Evolutionary conservation across 2,888 invertebrate species (phyloP).

Genomic region (Clitarchus hookeri): DNA sequence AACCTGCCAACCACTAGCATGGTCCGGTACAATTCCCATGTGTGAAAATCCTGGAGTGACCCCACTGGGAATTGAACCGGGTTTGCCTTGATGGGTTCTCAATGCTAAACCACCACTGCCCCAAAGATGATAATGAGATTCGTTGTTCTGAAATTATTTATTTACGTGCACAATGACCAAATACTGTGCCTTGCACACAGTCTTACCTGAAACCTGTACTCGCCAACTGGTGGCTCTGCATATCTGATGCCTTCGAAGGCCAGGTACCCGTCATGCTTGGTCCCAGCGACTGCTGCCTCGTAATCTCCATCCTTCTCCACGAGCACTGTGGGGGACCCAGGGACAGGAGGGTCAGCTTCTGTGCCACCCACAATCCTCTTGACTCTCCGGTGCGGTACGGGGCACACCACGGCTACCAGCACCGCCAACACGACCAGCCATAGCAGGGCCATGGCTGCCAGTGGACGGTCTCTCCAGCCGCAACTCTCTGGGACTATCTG

Average conservation of each 20-base stretch:
- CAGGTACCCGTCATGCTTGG: conserved; percentile 64
- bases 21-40: too few species aligned
- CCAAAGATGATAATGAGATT: too few species aligned
- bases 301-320: conserved; percentile 62
- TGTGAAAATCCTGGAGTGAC: too few species aligned
- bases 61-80: too few species aligned
- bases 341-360: conserved; percentile 67
- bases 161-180: too few species aligned
- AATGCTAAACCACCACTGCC: too few species aligned
- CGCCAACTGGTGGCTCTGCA: conserved; percentile 63
- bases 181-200: neutral
- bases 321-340: conserved; percentile 73
- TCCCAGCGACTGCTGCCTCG: conserved; percentile 67
- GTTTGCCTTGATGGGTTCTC: too few species aligned
- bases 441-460: neutral
- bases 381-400: conserved; percentile 31
- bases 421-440: neutral
- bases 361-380: conserved; percentile 69
- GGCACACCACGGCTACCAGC: neutral
- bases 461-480: neutral
- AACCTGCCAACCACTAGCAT: too few species aligned
- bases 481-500: neutral
- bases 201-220: conserved; percentile 61
- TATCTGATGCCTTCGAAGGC: conserved; percentile 75
- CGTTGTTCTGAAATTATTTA: too few species aligned